Conservation (phyloP, 2,113 vertebrate genomes). For the Larimichthys polyactis region DNA sequence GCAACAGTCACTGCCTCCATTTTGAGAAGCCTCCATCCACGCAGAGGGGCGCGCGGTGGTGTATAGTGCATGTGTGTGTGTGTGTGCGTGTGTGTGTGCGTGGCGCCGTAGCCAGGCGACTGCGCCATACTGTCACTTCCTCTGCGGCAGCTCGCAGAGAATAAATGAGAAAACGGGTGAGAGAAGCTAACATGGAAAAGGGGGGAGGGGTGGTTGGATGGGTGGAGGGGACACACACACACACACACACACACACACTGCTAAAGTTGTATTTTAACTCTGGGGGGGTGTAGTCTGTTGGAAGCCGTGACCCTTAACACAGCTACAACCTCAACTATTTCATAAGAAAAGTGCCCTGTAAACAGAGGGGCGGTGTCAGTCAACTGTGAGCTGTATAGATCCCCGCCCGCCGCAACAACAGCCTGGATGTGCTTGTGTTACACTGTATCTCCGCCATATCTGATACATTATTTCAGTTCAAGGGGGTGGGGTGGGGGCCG, state of each 20-base stretch:
- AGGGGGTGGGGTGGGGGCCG: background rate
- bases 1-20: constrained; percentile 61
- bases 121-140: constrained; percentile 36
- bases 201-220: background rate
- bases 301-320: background rate
- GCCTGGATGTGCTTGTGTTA: background rate
- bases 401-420: background rate
- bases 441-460: background rate
- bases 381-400: too few species aligned
- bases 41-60: constrained; percentile 7
- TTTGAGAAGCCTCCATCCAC: constrained; percentile 56
- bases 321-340: background rate
- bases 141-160: background rate
- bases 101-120: constrained; percentile 30
- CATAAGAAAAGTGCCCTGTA: background rate
- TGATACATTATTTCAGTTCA: background rate
- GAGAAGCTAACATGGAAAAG: background rate
- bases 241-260: background rate
- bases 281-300: background rate
- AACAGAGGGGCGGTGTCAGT: background rate
- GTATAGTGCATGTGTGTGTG: background rate
- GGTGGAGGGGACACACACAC: too few species aligned
- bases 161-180: background rate
- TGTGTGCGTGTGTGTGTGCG: background rate
- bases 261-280: background rate